These are phyloP conservation scores for Mnemiopsis leidyi DNA, from an alignment of 37 sponge, comb jelly and placozoan genomes.

Conservation along the genomic window DNA sequence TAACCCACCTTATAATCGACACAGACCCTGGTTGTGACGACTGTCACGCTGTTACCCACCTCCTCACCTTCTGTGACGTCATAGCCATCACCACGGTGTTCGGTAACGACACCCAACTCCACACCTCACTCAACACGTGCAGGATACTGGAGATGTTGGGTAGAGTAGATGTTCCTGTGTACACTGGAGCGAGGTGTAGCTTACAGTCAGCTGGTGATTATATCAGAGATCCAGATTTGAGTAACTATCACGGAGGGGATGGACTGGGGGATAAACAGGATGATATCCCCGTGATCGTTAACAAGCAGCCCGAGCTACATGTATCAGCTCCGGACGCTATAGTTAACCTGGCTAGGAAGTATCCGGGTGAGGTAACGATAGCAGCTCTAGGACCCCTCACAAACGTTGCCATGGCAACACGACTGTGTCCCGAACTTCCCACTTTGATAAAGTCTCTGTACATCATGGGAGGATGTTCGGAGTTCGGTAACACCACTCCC, in stretches of 20 bases:
- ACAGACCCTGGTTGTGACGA: conserved; percentile 55
- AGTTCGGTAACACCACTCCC: background rate
- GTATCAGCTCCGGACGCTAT: background rate
- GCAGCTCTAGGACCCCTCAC: conserved; percentile 58
- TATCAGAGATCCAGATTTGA: background rate
- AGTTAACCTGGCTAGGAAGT: background rate
- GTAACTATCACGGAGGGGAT: conserved; percentile 18
- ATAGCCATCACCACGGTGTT: conserved; percentile 14
- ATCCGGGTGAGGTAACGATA: conserved; percentile 2
- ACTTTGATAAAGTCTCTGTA: background rate
- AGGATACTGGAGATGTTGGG: background rate
- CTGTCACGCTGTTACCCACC: background rate
- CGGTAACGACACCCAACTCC: background rate
- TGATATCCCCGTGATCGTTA: background rate
- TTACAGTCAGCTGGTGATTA: background rate
- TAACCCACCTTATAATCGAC: conserved; percentile 53
- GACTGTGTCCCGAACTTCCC: conserved; percentile 8
- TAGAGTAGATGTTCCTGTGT: background rate
- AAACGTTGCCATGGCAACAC: conserved; percentile 16
- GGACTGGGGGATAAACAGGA: background rate
- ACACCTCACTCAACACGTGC: background rate
- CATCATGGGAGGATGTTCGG: conserved; percentile 1
- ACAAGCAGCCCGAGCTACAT: background rate
- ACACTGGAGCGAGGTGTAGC: background rate
- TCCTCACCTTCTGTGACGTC: background rate